These are phyloP conservation scores for Phymastichus coffea DNA, from an alignment of 1,140 invertebrate species.

Conservation along the genomic window DNA sequence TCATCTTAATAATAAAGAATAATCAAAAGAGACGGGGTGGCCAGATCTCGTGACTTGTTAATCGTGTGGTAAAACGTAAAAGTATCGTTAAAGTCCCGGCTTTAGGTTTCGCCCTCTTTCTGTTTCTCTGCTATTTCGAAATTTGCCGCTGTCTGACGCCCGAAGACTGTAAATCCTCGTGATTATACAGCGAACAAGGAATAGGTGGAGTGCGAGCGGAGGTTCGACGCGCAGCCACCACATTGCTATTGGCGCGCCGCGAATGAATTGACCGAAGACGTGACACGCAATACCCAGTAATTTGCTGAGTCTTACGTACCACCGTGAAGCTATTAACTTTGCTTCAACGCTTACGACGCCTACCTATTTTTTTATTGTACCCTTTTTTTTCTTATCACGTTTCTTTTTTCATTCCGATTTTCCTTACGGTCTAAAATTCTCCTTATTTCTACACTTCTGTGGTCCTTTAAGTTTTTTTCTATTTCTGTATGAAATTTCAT, in stretches of 20 bases:
- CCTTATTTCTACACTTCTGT: too few relatives aligned
- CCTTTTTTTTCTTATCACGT: background rate
- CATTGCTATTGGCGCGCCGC: slow-evolving; percentile 6
- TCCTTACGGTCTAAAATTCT: too few relatives aligned
- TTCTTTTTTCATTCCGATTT: background rate
- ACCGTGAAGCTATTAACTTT: background rate
- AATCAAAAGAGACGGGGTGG: too few relatives aligned
- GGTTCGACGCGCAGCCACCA: background rate
- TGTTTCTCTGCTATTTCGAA: too few relatives aligned
- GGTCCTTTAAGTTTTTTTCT: too few relatives aligned
- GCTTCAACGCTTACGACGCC: background rate
- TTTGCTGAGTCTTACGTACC: background rate
- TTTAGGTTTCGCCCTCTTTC: too few relatives aligned
- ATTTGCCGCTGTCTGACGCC: too few relatives aligned
- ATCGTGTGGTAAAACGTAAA: slow-evolving; percentile 4
- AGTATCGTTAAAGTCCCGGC: slow-evolving; percentile 7
- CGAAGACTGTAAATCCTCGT: slow-evolving; percentile 8
- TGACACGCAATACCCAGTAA: background rate
- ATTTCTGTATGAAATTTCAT: too few relatives aligned
- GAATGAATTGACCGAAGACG: slow-evolving; percentile 9
- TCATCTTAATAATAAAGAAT: too few relatives aligned
- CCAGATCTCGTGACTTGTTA: slow-evolving; percentile 9
- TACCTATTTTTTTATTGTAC: background rate
- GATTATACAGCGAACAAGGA: slow-evolving; percentile 13
- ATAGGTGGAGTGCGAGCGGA: slow-evolving; percentile 11